Conservation (phyloP, 2,113 vertebrate species). For the Thinocorus orbignyianus region DNA sequence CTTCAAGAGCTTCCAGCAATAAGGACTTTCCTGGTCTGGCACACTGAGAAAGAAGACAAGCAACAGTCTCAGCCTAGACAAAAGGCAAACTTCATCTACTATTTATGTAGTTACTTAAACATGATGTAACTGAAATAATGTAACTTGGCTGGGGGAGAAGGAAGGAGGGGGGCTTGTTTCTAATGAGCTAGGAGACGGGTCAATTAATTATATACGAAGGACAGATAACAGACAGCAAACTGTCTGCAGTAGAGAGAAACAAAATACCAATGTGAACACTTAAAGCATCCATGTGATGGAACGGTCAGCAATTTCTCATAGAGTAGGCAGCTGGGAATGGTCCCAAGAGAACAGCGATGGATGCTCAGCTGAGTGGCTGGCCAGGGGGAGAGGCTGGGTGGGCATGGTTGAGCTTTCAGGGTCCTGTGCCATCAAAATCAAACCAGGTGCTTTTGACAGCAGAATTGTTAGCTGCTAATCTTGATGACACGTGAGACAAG, state of each 20-base stretch:
- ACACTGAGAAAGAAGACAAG: constrained; percentile 63
- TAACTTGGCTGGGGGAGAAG: not conserved
- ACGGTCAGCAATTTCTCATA: constrained; percentile 47
- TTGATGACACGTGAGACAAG: not conserved
- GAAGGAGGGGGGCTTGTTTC: constrained; percentile 33
- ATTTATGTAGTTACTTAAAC: constrained; percentile 78
- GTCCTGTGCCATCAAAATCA: not conserved
- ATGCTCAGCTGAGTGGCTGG: too few species aligned
- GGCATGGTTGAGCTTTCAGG: not conserved
- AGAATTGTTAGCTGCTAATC: not conserved
- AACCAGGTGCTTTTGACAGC: not conserved
- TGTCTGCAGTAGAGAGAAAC: constrained; percentile 39
- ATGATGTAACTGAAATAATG: constrained; percentile 77
- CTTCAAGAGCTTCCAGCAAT: constrained; percentile 12
- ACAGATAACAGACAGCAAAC: constrained; percentile 65
- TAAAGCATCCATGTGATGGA: not conserved
- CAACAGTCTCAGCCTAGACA: constrained; percentile 66
- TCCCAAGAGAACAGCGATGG: too few species aligned
- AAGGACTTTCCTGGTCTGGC: constrained; percentile 47
- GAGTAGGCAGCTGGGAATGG: not conserved
- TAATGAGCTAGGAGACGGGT: constrained; percentile 69
- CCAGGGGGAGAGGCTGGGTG: not conserved
- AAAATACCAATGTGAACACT: not conserved
- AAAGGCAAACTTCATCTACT: constrained; percentile 74
- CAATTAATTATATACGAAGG: constrained; percentile 75